Evolutionary conservation across 2,797 vertebrate species (phyloP).

Genomic region (Malurus leucopterus): DNA sequence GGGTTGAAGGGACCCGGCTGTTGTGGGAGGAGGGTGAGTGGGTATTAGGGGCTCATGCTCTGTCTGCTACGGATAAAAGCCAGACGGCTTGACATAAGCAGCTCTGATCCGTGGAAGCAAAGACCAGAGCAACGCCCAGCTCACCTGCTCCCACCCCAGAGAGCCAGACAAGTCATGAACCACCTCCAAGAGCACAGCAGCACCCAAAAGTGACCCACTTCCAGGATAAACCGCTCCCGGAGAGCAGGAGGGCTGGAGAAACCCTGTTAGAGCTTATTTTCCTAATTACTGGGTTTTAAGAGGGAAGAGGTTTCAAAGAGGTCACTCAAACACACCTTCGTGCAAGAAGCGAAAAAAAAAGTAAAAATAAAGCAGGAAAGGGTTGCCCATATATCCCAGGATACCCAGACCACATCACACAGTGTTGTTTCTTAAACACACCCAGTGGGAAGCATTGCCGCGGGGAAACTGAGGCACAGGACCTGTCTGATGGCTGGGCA

Average conservation of each 20-base stretch:
- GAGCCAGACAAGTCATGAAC: not conserved
- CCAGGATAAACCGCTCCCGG: rapidly evolving
- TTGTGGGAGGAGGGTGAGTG: not conserved
- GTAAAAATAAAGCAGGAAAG: not conserved
- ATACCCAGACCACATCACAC: not conserved
- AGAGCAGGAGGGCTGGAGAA: not conserved
- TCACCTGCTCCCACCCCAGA: not conserved
- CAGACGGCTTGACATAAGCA: not conserved
- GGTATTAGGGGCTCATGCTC: not conserved
- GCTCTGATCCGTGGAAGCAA: not conserved
- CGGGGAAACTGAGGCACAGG: not conserved
- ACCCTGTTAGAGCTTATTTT: not conserved
- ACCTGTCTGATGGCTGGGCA: rapidly evolving
- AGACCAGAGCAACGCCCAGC: not conserved
- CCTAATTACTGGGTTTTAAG: not conserved
- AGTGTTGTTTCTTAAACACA: not conserved
- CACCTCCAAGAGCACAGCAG: not conserved
- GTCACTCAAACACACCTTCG: rapidly evolving
- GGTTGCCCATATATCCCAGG: rapidly evolving
- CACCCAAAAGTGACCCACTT: not conserved
- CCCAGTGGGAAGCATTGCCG: rapidly evolving
- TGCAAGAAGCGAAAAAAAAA: not conserved
- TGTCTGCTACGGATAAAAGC: not conserved
- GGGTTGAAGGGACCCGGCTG: not conserved
- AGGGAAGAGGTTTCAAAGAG: not conserved